These are phyloP conservation scores for Ptychoptera albimana DNA, from an alignment of 2,888 invertebrate genomes.

Conservation along the genomic window DNA sequence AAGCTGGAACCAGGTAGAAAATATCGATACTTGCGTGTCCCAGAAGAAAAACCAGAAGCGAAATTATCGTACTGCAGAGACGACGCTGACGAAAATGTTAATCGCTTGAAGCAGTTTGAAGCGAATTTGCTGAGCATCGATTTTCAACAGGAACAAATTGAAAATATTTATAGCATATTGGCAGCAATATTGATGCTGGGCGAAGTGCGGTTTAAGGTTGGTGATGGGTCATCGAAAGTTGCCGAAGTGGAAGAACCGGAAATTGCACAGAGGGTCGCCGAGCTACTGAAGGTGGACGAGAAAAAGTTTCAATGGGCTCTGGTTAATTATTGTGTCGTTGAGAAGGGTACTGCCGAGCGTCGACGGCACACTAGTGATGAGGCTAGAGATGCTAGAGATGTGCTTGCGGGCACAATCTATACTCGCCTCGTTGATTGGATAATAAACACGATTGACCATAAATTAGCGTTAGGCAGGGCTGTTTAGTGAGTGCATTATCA, in stretches of 20 bases:
- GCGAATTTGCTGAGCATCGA: conserved; percentile 48
- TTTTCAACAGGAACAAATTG: conserved; percentile 52
- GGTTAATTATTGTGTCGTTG: conserved; percentile 69
- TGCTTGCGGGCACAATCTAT: conserved; percentile 71
- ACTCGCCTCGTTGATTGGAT: conserved; percentile 78
- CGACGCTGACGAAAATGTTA: conserved; percentile 44
- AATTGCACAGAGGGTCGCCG: conserved; percentile 53
- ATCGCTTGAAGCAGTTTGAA: conserved; percentile 45
- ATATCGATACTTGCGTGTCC: conserved; percentile 58
- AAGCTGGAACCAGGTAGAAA: conserved; percentile 48
- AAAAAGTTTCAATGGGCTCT: conserved; percentile 75
- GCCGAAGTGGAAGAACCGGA: conserved; percentile 60
- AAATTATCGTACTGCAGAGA: conserved; percentile 46
- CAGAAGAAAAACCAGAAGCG: conserved; percentile 35
- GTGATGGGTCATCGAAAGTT: conserved; percentile 37
- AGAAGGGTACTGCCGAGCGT: conserved; percentile 38
- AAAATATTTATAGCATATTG: conserved; percentile 50
- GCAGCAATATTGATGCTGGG: conserved; percentile 65
- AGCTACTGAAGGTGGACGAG: conserved; percentile 58
- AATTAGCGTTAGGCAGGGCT: conserved; percentile 66
- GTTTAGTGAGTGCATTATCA: conserved; percentile 52
- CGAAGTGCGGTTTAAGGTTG: conserved; percentile 59
- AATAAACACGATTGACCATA: conserved; percentile 68
- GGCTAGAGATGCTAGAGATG: conserved; percentile 69
- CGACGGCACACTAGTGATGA: conserved; percentile 56